Base-by-base conservation (phyloP, 1,140 invertebrate genomes). In the Drosophila hydei region DNA sequence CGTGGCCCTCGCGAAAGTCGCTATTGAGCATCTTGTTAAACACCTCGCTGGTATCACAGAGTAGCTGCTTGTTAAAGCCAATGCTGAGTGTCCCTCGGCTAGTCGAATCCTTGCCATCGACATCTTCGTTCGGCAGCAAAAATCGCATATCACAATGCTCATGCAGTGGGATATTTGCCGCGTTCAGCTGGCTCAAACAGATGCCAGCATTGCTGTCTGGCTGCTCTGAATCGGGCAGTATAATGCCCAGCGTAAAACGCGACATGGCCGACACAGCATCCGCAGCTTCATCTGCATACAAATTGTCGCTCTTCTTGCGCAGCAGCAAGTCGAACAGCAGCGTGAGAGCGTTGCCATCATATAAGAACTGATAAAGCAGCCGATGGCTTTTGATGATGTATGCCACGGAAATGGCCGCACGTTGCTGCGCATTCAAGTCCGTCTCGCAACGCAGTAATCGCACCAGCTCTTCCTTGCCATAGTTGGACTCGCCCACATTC, bases 11-110 rank as follows among this genome's bases (percentile, higher is more conserved):
- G 2, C 84, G 75, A 25, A 92, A 92, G 50, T 81, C 70, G 45
- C 90, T 91, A 40, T 91, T 91, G 0, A 92, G 72, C 91, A 92
- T 92, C 40, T 89, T 81, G 60, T 90, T 87, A 50, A 92, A 92
- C 12, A 92, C 91, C 43, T 92, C 91, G 21, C 91, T 91, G 36
- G 79, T 73, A 9, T 89, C 73, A 36, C 84, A 91, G 2, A 92
- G 67, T 50, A 90, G n/a, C 21, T 87, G 71, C 64, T 91, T 91
- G 65, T 83, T 91, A n/a, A 91, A 91, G 52, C 74, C 77, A 47
- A 91, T 79, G 19, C 64, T 70, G 4, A 78, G 54, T 3, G 51
- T 48, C 50, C 3, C 21, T 18, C 3, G n/a, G n/a, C n/a, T n/a
- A n/a, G 52, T 40, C 2, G 18, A 11, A 6, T 25, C n/a, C 36